Evolutionary conservation across 2,113 vertebrate species (phyloP).

Genomic region (Amphiprion ocellaris): DNA sequence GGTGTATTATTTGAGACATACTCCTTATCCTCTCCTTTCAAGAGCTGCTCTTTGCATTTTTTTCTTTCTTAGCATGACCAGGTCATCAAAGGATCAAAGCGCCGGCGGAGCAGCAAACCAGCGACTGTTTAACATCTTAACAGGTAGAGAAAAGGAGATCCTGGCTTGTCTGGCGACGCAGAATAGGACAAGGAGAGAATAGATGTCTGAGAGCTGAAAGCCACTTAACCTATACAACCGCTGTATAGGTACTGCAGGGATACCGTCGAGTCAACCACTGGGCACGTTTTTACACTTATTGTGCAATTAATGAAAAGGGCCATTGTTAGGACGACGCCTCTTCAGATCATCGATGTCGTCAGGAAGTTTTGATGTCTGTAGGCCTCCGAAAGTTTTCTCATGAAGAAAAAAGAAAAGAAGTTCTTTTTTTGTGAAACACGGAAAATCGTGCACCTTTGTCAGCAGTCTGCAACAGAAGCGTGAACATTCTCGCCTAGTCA

Average conservation of each 20-base stretch:
- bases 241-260: not conserved
- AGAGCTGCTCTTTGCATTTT: constrained; percentile 66
- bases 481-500: constrained; percentile 21
- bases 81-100: constrained; percentile 74
- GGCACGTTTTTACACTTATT: not conserved
- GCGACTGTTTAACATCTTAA: constrained; percentile 71
- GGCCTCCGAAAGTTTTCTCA: constrained; percentile 1
- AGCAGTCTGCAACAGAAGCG: constrained; percentile 38
- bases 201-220: not conserved
- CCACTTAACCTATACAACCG: not conserved
- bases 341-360: too few relatives aligned
- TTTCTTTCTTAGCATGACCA: constrained; percentile 58
- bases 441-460: constrained; percentile 46
- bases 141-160: constrained; percentile 61
- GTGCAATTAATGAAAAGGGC: not conserved
- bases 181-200: constrained; percentile 20
- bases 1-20: constrained; percentile 70
- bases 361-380: not conserved
- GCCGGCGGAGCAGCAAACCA: constrained; percentile 49
- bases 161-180: constrained; percentile 31
- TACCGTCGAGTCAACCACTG: not conserved
- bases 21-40: constrained; percentile 74
- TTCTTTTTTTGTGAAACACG: not conserved
- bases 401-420: not conserved
- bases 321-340: not conserved